Evolutionary conservation across 2,797 vertebrate species (phyloP), one percentile per base, ranked within the genome.

Genomic region (Characodon lateralis): DNA sequence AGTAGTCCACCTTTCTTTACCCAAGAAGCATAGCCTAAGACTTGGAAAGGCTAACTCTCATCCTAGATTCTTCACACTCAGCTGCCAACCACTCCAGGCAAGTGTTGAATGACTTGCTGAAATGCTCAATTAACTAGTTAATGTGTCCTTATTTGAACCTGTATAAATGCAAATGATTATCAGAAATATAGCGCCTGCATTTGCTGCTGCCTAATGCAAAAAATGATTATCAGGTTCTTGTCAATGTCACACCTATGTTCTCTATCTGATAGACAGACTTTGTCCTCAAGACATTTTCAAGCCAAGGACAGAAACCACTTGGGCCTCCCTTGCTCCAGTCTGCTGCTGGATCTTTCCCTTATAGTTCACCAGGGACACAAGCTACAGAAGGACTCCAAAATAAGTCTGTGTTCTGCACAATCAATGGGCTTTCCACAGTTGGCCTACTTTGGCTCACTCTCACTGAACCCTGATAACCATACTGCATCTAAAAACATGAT

Each of bases 341-440:
- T 87, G 76, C 26, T 31, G 65, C 74, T 89, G 84, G 83, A 85
- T 84, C 71, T 88, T 77, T 83, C 85, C 84, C 85, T 81, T 22
- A 0, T 56, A 28, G 31, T 59, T 78, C 89, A 85, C 81, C 73
- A 24, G 83, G 85, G 91, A 87, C 66, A 26, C 51, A 61, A 77
- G 78, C 85, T 84, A 85, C 83, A 81, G 82, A 85, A 76, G 63
- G 82, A 86, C 75, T 85, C 87, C 82, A 84, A 87, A 91, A 89
- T 86, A 90, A 89, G 80, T 82, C 81, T 65, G 82, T 81, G 73
- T 73, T 80, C 2, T 1, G 79, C 35, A 74, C 80, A 86, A 91
- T 90, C 89, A 68, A 88, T 89, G 89, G 65, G 66, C 89, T 68
- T 71, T 78, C 77, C 72, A 72, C 84, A 71, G 71, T 70, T 91